Percentiles rank a stretch among this genome's conserved stretches.
These are phyloP conservation scores for Halictus rubicundus DNA, from an alignment of 1,140 invertebrate species.

Conservation along the genomic window DNA sequence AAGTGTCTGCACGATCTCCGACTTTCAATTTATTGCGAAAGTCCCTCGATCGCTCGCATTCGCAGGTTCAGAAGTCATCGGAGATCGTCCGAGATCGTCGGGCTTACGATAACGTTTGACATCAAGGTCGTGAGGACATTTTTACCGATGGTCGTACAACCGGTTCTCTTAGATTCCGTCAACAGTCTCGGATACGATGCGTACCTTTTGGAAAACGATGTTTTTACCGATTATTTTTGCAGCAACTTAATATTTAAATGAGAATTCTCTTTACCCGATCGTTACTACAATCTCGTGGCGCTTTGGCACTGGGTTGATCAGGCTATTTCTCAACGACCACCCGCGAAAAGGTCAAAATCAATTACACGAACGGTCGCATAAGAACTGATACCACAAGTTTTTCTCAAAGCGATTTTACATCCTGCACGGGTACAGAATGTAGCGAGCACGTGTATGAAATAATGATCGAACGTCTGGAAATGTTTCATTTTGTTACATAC, in stretches of 20 bases:
- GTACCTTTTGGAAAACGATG: neutral
- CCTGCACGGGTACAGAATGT: neutral
- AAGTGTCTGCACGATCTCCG: conserved; percentile 49
- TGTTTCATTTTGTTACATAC: neutral
- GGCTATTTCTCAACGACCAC: neutral
- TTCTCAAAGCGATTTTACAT: neutral
- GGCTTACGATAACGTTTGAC: conserved; percentile 45
- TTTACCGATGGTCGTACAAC: conserved; percentile 34
- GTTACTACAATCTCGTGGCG: neutral
- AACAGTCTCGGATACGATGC: conserved; percentile 19
- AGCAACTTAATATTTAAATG: no score
- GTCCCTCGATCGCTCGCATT: conserved; percentile 9
- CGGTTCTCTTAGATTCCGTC: conserved; percentile 38
- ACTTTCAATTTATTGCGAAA: conserved; percentile 74
- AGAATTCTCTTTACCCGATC: no score
- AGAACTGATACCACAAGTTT: neutral
- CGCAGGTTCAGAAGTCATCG: neutral
- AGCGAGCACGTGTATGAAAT: neutral
- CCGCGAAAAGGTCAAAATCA: neutral
- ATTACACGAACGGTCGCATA: neutral
- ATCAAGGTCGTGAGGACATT: conserved; percentile 43
- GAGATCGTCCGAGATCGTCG: neutral
- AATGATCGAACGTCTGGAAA: neutral
- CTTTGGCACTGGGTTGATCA: neutral
- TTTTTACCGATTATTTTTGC: no score